Conservation (phyloP, 1,140 invertebrate species). For the Formica selysi region DNA sequence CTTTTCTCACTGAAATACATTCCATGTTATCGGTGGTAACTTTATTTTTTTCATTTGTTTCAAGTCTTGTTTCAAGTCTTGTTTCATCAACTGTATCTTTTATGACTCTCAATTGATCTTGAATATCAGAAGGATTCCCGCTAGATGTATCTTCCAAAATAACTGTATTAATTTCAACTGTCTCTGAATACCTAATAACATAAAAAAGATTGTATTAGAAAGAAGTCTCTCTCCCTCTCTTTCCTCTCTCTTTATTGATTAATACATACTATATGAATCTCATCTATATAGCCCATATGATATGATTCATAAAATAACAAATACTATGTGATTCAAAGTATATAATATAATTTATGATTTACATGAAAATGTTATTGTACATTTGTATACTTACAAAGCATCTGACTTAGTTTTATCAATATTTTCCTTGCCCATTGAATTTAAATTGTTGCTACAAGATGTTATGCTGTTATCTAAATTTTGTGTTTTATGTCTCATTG, state of each 20-base stretch:
- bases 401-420: background rate
- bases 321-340: background rate
- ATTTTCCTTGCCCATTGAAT: background rate
- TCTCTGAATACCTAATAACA: slow-evolving; percentile 22
- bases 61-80: slow-evolving; percentile 39
- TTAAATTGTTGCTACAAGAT: background rate
- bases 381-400: slow-evolving; percentile 50
- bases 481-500: slow-evolving; percentile 34
- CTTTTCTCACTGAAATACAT: background rate
- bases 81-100: slow-evolving; percentile 70
- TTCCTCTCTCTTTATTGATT: background rate
- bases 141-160: slow-evolving; percentile 27
- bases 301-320: slow-evolving; percentile 3
- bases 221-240: too few species aligned
- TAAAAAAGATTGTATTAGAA: background rate
- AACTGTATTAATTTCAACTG: slow-evolving; percentile 17
- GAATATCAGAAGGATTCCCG: background rate
- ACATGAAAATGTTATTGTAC: background rate
- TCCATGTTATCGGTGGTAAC: background rate
- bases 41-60: slow-evolving; percentile 35
- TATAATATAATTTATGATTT: background rate
- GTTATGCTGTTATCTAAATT: background rate
- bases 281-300: background rate
- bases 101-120: slow-evolving; percentile 60
- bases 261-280: background rate